Evolutionary conservation across 2,888 invertebrate genomes (phyloP).

Genomic region (Lasioglossum morio): DNA sequence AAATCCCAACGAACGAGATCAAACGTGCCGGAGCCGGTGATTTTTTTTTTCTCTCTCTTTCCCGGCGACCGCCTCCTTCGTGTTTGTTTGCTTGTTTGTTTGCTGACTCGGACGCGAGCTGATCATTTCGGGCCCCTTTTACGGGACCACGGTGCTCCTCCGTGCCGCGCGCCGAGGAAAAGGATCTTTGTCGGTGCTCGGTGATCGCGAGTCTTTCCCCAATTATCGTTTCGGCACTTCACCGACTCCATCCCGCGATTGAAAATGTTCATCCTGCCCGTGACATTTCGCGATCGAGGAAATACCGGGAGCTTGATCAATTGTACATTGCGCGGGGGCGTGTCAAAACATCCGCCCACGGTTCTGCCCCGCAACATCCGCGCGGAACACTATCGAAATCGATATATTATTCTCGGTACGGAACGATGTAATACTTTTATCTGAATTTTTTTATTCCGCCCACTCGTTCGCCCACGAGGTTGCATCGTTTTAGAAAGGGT

Average conservation of each 20-base stretch:
- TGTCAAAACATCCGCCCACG: not conserved
- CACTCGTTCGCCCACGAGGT: not conserved
- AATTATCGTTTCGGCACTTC: not conserved
- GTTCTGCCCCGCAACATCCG: not conserved
- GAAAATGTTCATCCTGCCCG: not conserved
- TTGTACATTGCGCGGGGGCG: not conserved
- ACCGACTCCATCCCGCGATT: not conserved
- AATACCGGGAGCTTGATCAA: not conserved
- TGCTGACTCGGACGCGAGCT: conserved; percentile 67
- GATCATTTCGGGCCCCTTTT: conserved; percentile 34
- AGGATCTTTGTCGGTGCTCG: conserved; percentile 1
- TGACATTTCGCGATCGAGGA: not conserved
- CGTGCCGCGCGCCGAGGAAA: not conserved
- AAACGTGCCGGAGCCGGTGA: conserved; percentile 70
- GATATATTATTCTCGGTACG: not conserved
- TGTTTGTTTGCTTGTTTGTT: conserved; percentile 80
- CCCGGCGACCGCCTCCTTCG: conserved; percentile 44
- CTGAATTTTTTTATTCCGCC: not conserved
- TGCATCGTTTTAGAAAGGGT: not conserved
- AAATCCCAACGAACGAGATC: conserved; percentile 64
- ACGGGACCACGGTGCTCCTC: not conserved
- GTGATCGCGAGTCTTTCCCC: not conserved
- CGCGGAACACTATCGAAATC: not conserved
- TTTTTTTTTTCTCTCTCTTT: conserved; percentile 24
- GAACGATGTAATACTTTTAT: not conserved